Conservation (phyloP, 2,797 vertebrate species). For the Rachycentron canadum region DNA sequence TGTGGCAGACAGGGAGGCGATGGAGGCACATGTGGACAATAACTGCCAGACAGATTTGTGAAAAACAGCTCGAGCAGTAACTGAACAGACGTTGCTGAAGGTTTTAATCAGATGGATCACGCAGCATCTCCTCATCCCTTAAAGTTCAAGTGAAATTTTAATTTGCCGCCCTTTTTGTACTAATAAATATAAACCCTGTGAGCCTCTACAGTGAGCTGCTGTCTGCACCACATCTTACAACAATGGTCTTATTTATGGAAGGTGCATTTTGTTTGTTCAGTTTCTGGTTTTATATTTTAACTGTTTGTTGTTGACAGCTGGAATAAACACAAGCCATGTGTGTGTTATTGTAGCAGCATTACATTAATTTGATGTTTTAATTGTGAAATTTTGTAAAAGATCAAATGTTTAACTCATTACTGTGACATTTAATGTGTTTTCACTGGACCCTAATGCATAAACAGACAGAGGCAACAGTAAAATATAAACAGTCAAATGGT, state of each 20-base stretch:
- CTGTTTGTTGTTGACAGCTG: too few species aligned
- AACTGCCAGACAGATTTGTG: slow-evolving; percentile 2
- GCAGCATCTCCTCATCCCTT: neutral
- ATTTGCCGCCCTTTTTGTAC: neutral
- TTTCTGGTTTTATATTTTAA: too few species aligned
- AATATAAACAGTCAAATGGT: too few species aligned
- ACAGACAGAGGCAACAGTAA: too few species aligned
- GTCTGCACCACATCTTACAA: neutral
- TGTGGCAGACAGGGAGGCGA: slow-evolving; percentile 28
- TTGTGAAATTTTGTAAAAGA: too few species aligned
- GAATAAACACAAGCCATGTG: too few species aligned
- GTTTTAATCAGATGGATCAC: neutral
- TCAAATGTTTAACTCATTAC: too few species aligned
- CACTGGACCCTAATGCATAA: too few species aligned
- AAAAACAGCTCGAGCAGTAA: slow-evolving; percentile 6
- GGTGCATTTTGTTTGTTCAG: too few species aligned
- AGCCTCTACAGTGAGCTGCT: neutral
- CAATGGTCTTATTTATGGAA: neutral
- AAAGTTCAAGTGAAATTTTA: neutral
- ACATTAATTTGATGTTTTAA: too few species aligned
- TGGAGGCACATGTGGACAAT: slow-evolving; percentile 11
- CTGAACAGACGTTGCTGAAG: neutral
- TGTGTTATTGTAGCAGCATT: too few species aligned
- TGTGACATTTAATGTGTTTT: too few species aligned
- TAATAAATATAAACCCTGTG: neutral